Percentiles rank a stretch among this genome's conserved stretches.
Conservation (phyloP, 1,140 invertebrate species). For the Notospermus geniculatus region DNA sequence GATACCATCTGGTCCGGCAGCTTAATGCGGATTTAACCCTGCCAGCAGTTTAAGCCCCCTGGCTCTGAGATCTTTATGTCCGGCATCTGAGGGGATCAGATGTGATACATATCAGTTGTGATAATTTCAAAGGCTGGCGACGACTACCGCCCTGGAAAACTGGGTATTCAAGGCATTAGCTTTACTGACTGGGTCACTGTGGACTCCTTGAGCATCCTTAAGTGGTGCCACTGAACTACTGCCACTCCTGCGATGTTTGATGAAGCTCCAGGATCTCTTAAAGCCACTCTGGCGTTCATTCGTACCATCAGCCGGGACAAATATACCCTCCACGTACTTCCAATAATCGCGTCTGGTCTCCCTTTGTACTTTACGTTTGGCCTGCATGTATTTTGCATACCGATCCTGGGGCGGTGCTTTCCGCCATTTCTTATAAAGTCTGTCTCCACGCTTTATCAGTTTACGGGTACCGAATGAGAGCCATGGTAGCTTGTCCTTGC, state of each 20-base stretch:
- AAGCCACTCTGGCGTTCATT: background rate
- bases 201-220: too few species aligned
- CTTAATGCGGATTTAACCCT: slow-evolving; percentile 18
- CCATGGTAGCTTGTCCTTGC: background rate
- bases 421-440: background rate
- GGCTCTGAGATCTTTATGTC: slow-evolving; percentile 9
- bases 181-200: too few species aligned
- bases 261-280: too few species aligned
- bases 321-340: background rate
- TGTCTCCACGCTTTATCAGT: background rate
- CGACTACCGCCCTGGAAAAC: background rate
- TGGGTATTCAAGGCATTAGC: slow-evolving; percentile 1
- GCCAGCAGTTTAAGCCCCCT: slow-evolving; percentile 11
- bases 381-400: background rate
- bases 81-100: background rate
- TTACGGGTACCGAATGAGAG: background rate
- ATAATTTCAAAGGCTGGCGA: too few species aligned
- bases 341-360: background rate
- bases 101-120: too few species aligned
- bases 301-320: background rate
- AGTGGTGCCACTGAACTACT: too few species aligned
- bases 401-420: background rate
- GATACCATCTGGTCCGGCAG: slow-evolving; percentile 17
- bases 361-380: background rate
- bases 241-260: too few species aligned